Evolutionary conservation across 2,888 invertebrate species (phyloP), one percentile per base, ranked within the genome.

Genomic region (Ophonus ardosiacus): DNA sequence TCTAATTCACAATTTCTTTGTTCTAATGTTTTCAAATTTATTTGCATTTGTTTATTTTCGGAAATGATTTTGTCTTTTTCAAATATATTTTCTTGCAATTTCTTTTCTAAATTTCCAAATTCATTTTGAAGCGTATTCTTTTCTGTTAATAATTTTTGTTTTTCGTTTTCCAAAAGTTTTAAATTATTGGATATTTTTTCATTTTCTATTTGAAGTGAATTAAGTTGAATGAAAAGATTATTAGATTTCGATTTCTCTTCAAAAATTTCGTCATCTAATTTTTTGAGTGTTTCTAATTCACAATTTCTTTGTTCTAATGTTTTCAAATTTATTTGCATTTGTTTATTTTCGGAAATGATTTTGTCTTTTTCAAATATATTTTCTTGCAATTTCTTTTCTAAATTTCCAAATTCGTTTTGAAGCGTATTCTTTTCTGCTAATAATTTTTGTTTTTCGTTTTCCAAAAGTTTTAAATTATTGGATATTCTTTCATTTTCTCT

Each of bases 41-140:
- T 31, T 10, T 21, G 13, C 21, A 74, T 51, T 6, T 74, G 18
- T 18, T 51, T 74, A 51, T 51, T 18, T 51, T 51, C 21, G n/a
- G 74, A 17, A 43, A 43, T 74, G 40, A 74, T 43, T 74, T 74
- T 43, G 51, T 43, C 18, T 40, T 74, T 57, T 78, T 78, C 78
- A 15, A 57, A 24, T 57, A 78, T 56, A 15, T 21, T 15, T 21
- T 78, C 17, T 56, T 68, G 13, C 38, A 38, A 7, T 68, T 68
- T 68, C 4, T 68, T n/a, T n/a, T 38, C 24, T 24, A 24, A 24
- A 13, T 56, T 24, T 24, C 24, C 24, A 24, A 24, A 24, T 24
- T 24, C 24, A 24, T 24, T 24, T 24, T 24, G 24, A 3, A 24
- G 24, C 24, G 24, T 24, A 24, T 24, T 24, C 24, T 24, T 24